phyloP scores from a whole-genome alignment of 2,888 invertebrate species.

The Agonopterix alstromeriana region DNA sequence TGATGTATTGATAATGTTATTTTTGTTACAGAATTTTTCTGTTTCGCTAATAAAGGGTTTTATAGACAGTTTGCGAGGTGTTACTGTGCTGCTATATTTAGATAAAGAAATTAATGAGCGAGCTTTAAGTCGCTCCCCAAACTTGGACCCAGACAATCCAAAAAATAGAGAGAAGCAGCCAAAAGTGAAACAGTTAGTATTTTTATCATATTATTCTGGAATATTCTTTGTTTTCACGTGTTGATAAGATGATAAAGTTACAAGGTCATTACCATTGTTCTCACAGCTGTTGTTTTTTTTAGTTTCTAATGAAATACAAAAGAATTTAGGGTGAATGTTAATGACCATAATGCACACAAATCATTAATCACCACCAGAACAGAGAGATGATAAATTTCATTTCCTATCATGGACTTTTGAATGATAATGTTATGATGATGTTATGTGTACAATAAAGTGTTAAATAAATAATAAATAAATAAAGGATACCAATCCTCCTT shows the following conservation, averaged over 20 bases:
- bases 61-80: conserved; percentile 87
- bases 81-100: conserved; percentile 84
- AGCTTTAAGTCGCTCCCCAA: conserved; percentile 72
- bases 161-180: conserved; percentile 63
- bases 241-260: no score
- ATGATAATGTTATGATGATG: no score
- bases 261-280: not conserved
- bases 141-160: conserved; percentile 53
- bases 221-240: not conserved
- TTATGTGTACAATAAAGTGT: no score
- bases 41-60: conserved; percentile 83
- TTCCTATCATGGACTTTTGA: no score
- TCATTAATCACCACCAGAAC: no score
- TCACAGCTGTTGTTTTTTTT: not conserved
- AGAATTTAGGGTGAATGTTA: no score
- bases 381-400: no score
- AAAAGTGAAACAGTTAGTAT: conserved; percentile 71
- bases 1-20: conserved; percentile 21
- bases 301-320: no score
- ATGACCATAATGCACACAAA: no score
- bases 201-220: not conserved
- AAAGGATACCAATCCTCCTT: no score
- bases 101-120: conserved; percentile 86
- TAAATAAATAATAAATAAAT: no score
- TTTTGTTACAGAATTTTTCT: conserved; percentile 78